Evolutionary conservation across 2,797 vertebrate species (phyloP).

Genomic region (Neoniphon sammara): DNA sequence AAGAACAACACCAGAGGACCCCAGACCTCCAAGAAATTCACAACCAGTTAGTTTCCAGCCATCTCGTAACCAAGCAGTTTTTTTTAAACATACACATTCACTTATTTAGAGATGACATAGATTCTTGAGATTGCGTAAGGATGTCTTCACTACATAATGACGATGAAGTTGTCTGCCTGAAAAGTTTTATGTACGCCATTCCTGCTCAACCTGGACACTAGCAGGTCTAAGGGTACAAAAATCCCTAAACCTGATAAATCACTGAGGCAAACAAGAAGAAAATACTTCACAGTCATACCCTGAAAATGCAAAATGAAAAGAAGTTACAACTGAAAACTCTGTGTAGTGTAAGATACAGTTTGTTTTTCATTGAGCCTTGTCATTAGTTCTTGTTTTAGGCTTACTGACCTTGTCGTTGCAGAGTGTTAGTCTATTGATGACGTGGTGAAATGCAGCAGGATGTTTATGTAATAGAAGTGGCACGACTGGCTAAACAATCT

Average conservation of each 20-base stretch:
- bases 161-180: neutral
- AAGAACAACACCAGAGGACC: conserved; percentile 93
- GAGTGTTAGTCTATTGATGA: conserved; percentile 38
- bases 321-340: conserved; percentile 52
- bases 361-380: conserved; percentile 33
- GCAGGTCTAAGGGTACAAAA: neutral
- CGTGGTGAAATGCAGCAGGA: conserved; percentile 31
- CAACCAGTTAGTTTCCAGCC: conserved; percentile 87
- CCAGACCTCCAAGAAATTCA: conserved; percentile 82
- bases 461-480: conserved; percentile 36
- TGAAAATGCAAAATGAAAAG: conserved; percentile 39
- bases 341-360: conserved; percentile 7
- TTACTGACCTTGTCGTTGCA: conserved; percentile 45
- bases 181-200: neutral
- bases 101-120: neutral
- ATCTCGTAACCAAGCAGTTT: neutral
- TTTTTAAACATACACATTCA: neutral
- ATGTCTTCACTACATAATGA: neutral
- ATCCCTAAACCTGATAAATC: no score
- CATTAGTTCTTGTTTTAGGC: conserved; percentile 8
- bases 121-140: neutral
- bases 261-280: neutral
- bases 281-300: conserved; percentile 23
- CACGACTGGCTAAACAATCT: conserved; percentile 32
- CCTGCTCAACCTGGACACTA: conserved; percentile 11